Conservation (phyloP, 2,113 vertebrate species). For the Myotis lucifugus region DNA sequence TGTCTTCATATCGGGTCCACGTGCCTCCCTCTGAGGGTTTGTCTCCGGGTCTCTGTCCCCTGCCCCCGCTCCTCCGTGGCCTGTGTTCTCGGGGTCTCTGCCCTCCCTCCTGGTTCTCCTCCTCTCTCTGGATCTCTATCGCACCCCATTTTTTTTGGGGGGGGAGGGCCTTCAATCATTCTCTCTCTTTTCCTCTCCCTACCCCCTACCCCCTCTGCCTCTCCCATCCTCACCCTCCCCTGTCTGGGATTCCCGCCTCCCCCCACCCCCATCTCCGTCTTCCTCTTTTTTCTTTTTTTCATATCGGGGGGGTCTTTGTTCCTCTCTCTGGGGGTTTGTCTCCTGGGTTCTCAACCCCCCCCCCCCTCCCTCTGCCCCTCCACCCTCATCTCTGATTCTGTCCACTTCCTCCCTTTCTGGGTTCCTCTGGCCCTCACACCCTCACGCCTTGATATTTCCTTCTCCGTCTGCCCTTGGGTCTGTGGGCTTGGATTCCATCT, state of each 20-base stretch:
- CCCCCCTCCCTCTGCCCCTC: too few species aligned
- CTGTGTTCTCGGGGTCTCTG: background rate
- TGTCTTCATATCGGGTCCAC: background rate
- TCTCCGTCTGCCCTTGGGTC: background rate
- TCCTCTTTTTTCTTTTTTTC: background rate
- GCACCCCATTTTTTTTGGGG: too few species aligned
- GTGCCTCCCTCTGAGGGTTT: background rate
- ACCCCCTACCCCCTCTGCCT: background rate
- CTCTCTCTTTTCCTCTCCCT: too few species aligned
- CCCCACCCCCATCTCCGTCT: background rate
- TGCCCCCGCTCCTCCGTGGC: background rate
- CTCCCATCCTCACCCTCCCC: rapidly evolving
- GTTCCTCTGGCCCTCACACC: background rate
- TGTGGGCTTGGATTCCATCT: background rate
- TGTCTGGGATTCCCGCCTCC: too few species aligned
- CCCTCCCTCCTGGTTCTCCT: background rate
- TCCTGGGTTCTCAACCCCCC: background rate
- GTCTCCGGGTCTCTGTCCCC: background rate
- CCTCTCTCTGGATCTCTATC: background rate
- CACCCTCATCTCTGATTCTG: rapidly evolving
- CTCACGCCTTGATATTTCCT: background rate
- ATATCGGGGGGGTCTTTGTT: background rate
- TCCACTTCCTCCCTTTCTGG: background rate
- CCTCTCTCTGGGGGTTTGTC: background rate
- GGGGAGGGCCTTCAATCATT: background rate